Evolutionary conservation across 2,113 vertebrate species (phyloP).

Genomic region (Pogona vitticeps): DNA sequence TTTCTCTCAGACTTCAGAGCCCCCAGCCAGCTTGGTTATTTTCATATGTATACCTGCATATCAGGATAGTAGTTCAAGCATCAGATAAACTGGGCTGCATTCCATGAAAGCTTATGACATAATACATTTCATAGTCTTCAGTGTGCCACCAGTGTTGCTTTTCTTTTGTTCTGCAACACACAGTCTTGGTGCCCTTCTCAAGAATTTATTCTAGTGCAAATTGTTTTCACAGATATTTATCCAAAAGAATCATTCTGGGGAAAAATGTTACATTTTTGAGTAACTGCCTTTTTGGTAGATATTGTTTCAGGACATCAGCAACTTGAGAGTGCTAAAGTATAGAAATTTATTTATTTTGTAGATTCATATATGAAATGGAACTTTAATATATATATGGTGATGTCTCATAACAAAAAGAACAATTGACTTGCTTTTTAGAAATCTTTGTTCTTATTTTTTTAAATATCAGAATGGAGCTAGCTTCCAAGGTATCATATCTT

Average conservation of each 20-base stretch:
- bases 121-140: background rate
- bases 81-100: background rate
- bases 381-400: background rate
- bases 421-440: background rate
- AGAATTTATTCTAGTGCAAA: background rate
- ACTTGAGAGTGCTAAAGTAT: background rate
- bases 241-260: background rate
- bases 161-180: background rate
- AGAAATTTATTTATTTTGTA: background rate
- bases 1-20: too few relatives aligned
- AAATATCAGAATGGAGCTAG: background rate
- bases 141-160: background rate
- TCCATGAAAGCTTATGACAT: background rate
- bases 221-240: background rate
- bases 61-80: background rate
- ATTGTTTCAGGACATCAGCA: background rate
- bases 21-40: too few relatives aligned
- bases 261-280: background rate
- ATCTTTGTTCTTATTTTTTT: background rate
- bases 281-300: background rate
- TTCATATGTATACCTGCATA: too few relatives aligned
- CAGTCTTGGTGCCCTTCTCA: too few relatives aligned
- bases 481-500: background rate
- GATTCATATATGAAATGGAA: background rate
- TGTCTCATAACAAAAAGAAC: background rate